These are phyloP conservation scores for Muraenolepis orangiensis DNA, from an alignment of 2,797 vertebrate species.

Conservation along the genomic window DNA sequence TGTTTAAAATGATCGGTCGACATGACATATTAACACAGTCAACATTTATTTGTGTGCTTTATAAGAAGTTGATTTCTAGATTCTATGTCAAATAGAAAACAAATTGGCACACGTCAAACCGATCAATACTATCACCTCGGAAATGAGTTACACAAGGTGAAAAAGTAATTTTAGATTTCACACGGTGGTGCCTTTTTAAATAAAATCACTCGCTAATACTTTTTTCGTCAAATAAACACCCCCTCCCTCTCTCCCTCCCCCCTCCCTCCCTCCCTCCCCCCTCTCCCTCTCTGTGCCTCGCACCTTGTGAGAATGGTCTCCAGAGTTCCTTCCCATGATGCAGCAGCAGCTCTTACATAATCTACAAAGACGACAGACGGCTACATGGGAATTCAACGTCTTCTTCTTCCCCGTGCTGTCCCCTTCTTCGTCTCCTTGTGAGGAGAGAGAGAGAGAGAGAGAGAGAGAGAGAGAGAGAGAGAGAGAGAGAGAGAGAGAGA, in stretches of 20 bases:
- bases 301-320: background rate
- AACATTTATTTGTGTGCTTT: background rate
- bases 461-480: background rate
- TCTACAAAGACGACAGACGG: background rate
- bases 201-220: background rate
- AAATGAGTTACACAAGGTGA: background rate
- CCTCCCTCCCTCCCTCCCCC: no score
- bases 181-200: background rate
- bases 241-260: background rate
- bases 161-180: background rate
- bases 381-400: constrained; percentile 4
- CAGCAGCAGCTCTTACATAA: background rate
- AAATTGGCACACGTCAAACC: background rate
- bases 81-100: background rate
- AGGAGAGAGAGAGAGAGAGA: background rate
- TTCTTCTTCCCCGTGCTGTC: background rate
- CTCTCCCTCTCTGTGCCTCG: background rate
- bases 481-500: background rate
- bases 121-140: background rate
- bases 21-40: background rate
- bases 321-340: background rate
- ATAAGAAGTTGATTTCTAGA: background rate
- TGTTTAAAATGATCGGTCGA: background rate
- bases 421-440: no score
- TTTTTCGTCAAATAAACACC: background rate